Conservation (phyloP, 2,797 vertebrate genomes). For the Geotrypetes seraphini region DNA sequence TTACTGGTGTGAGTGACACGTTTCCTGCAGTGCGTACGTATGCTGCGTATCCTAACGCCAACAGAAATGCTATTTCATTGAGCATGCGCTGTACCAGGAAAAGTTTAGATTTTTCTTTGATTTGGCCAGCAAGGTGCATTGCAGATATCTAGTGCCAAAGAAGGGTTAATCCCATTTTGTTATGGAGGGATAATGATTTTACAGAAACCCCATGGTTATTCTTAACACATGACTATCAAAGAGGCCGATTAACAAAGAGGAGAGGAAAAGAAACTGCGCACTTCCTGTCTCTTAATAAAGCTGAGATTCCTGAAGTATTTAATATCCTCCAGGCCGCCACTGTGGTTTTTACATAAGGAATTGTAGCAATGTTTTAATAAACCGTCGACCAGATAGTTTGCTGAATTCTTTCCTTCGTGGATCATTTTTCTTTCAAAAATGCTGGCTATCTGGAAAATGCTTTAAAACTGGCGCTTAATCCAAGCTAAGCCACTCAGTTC, state of each 20-base stretch:
- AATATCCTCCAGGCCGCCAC: slow-evolving; percentile 33
- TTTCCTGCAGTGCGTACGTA: no score
- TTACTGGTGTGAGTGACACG: no score
- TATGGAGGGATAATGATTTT: slow-evolving; percentile 43
- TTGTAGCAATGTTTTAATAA: slow-evolving; percentile 44
- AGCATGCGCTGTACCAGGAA: no score
- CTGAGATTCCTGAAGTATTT: slow-evolving; percentile 52
- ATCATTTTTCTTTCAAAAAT: slow-evolving; percentile 40
- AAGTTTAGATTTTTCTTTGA: no score
- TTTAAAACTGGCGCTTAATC: slow-evolving; percentile 38
- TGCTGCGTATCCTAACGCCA: no score
- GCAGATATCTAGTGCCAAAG: slow-evolving; percentile 9
- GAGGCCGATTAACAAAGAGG: slow-evolving; percentile 41
- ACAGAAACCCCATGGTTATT: slow-evolving; percentile 50
- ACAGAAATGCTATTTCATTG: no score
- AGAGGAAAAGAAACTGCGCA: slow-evolving; percentile 38
- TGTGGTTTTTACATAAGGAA: slow-evolving; percentile 53
- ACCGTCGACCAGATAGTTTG: slow-evolving; percentile 35
- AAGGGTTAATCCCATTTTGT: slow-evolving; percentile 51
- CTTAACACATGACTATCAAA: slow-evolving; percentile 57
- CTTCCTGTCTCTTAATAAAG: slow-evolving; percentile 58
- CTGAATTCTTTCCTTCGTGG: slow-evolving; percentile 26
- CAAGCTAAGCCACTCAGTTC: slow-evolving; percentile 34
- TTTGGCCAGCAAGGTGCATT: no score
- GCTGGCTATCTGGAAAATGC: slow-evolving; percentile 41